These are phyloP conservation scores for Argopecten irradians DNA, from an alignment of 1,140 invertebrate species.

Conservation along the genomic window DNA sequence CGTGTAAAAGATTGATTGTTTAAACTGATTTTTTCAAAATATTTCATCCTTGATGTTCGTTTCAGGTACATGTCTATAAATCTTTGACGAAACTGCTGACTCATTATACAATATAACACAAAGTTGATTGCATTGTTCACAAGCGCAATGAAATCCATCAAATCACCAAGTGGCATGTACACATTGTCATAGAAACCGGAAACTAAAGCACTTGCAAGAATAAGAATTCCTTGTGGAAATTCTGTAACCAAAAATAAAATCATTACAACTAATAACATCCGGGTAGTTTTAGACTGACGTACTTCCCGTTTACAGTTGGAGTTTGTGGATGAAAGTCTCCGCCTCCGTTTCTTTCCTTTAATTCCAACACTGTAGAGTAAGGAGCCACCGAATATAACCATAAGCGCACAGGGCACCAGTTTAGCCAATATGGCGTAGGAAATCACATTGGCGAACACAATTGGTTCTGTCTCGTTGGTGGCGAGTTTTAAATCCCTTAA, in stretches of 20 bases:
- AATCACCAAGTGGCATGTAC: slow-evolving; percentile 84
- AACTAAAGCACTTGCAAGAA: slow-evolving; percentile 66
- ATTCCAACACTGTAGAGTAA: slow-evolving; percentile 77
- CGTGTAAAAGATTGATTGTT: slow-evolving; percentile 41
- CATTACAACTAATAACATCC: slow-evolving; percentile 70
- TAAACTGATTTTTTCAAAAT: slow-evolving; percentile 47
- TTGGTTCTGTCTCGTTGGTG: slow-evolving; percentile 57
- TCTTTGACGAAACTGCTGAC: slow-evolving; percentile 91
- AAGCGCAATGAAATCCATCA: slow-evolving; percentile 94
- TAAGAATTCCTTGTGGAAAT: slow-evolving; percentile 83
- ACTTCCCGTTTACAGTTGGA: slow-evolving; percentile 81
- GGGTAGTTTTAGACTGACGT: slow-evolving; percentile 82
- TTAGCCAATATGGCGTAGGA: slow-evolving; percentile 74
- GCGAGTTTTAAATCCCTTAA: slow-evolving; percentile 77
- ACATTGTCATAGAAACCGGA: slow-evolving; percentile 71
- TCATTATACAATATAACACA: slow-evolving; percentile 95
- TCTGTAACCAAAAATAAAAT: slow-evolving; percentile 91
- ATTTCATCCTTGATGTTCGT: slow-evolving; percentile 45
- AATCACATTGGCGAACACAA: slow-evolving; percentile 68
- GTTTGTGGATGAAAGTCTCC: slow-evolving; percentile 58
- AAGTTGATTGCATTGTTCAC: slow-evolving; percentile 95
- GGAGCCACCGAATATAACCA: slow-evolving; percentile 77
- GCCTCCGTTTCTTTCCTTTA: slow-evolving; percentile 71
- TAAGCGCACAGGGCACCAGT: slow-evolving; percentile 77
- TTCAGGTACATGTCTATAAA: slow-evolving; percentile 80